A percentile compares a stretch with the other conserved stretches of the same genome.
These are phyloP conservation scores for Pelodiscus sinensis DNA, from an alignment of 2,113 vertebrate species.

Conservation along the genomic window DNA sequence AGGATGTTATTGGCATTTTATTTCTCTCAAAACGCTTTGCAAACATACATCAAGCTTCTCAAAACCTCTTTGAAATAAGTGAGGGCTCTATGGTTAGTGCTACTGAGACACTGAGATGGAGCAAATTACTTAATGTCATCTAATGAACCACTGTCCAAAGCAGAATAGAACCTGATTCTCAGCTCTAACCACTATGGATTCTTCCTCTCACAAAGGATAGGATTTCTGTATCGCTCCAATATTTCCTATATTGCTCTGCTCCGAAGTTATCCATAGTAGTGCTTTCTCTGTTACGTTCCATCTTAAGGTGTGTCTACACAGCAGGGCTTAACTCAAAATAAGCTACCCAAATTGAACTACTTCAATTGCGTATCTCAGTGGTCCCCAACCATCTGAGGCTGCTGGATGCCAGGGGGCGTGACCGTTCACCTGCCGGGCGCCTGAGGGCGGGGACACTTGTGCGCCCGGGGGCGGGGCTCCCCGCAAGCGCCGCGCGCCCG, in stretches of 20 bases:
- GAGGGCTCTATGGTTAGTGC: fast-evolving
- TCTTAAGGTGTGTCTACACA: not conserved
- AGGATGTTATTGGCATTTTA: not conserved
- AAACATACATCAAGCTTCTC: not conserved
- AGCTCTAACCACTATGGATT: not conserved
- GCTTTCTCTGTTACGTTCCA: not conserved
- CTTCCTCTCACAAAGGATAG: not conserved
- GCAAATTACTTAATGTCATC: not conserved
- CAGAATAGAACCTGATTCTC: not conserved
- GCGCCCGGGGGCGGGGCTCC: no score
- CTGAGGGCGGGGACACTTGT: no score
- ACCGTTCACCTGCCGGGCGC: no score
- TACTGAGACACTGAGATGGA: not conserved
- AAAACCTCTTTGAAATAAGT: not conserved
- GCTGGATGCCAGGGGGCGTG: no score
- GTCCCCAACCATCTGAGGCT: no score
- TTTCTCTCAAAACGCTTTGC: not conserved
- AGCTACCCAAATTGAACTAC: no score
- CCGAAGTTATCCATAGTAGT: not conserved
- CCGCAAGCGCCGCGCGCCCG: no score
- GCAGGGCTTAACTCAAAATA: no score
- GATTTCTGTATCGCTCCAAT: not conserved
- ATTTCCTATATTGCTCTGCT: not conserved
- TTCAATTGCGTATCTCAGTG: no score
- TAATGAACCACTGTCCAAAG: not conserved